Evolutionary conservation across 2,888 invertebrate species (phyloP).

Genomic region (Clitarchus hookeri): DNA sequence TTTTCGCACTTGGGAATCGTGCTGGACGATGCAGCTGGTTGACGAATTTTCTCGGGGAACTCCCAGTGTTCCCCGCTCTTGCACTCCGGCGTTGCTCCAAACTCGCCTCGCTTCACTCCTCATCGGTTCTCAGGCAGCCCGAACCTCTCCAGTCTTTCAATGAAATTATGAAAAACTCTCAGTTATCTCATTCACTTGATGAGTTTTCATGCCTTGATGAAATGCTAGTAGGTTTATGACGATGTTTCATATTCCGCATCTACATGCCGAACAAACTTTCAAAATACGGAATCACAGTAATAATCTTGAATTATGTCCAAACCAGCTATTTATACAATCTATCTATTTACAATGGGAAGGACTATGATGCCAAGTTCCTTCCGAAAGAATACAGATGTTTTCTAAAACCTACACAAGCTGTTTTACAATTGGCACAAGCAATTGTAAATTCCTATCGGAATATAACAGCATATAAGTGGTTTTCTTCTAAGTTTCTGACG

Average conservation of each 20-base stretch:
- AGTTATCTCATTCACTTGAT: not conserved
- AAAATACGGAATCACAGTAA: not conserved
- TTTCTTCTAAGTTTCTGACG: conserved; percentile 31
- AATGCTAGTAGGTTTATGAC: not conserved
- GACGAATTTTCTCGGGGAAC: too few relatives aligned
- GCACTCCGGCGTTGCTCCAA: too few relatives aligned
- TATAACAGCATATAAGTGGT: conserved; percentile 33
- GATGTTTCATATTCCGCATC: not conserved
- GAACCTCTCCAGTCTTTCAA: not conserved
- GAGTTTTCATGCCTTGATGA: not conserved
- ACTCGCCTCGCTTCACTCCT: too few relatives aligned
- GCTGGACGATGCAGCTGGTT: too few relatives aligned
- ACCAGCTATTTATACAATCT: not conserved
- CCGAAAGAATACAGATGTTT: not conserved
- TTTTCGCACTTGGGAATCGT: too few relatives aligned
- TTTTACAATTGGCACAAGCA: not conserved
- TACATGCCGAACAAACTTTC: not conserved
- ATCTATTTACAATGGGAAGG: not conserved
- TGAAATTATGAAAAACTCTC: not conserved
- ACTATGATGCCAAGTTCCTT: not conserved
- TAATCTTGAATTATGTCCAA: not conserved
- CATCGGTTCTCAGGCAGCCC: too few relatives aligned
- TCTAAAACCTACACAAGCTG: not conserved
- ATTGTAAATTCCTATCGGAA: not conserved
- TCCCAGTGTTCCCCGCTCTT: too few relatives aligned